Percentiles rank a stretch among this genome's conserved stretches.
Evolutionary conservation across 2,113 vertebrate genomes (phyloP).

Genomic region (Nycticebus coucang): DNA sequence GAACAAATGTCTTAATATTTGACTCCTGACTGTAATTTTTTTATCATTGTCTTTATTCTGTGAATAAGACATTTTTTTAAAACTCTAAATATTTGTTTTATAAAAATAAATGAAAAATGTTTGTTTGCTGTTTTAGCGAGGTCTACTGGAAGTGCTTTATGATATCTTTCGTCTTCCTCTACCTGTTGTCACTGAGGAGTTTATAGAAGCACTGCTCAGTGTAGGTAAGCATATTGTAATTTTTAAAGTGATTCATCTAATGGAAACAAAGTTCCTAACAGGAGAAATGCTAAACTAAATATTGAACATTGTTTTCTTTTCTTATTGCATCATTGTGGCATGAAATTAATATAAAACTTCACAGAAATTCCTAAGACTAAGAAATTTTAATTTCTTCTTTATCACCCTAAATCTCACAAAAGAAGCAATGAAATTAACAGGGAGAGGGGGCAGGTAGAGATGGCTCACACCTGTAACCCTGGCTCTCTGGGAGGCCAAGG

Average conservation of each 20-base stretch:
- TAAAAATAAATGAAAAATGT: conserved; percentile 27
- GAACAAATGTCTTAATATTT: not conserved
- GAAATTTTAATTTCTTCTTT: conserved; percentile 1
- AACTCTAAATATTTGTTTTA: not conserved
- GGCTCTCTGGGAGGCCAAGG: no score
- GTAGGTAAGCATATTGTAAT: conserved; percentile 89
- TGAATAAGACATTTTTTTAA: conserved; percentile 8
- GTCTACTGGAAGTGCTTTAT: conserved; percentile 96
- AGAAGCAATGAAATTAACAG: not conserved
- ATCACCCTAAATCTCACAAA: not conserved
- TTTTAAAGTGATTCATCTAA: not conserved
- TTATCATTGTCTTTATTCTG: not conserved
- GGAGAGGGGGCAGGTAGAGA: no score
- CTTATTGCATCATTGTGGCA: not conserved
- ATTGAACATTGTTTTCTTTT: conserved; percentile 13
- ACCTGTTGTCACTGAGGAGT: conserved; percentile 95
- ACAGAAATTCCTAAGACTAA: not conserved
- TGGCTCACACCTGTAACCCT: no score
- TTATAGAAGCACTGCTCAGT: conserved; percentile 96
- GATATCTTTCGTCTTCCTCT: conserved; percentile 98
- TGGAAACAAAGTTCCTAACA: not conserved
- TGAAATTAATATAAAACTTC: conserved; percentile 30
- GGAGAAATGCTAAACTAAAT: not conserved
- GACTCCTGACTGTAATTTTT: not conserved
- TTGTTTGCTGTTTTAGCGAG: conserved; percentile 86